Evolutionary conservation across 2,888 invertebrate species (phyloP), one percentile per base, ranked within the genome.

Genomic region (Callosobruchus maculatus): DNA sequence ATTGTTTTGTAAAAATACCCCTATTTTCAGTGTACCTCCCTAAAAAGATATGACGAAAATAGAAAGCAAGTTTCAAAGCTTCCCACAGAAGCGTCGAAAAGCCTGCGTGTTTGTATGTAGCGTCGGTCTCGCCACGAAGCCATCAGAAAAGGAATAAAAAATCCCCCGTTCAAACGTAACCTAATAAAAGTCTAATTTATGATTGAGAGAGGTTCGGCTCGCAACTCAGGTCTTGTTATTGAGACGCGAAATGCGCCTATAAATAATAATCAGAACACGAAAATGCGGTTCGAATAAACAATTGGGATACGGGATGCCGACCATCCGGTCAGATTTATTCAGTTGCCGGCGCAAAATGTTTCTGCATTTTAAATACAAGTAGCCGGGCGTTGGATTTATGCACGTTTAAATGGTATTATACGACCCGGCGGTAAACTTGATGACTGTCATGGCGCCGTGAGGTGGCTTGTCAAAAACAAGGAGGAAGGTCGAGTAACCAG

Each of bases 201-300:
- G 49, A 49, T 49, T 71, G 70, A 70, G 30, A 70, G 31, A 70
- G 30, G 70, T 13, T 49, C 49, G 49, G 49, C 49, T 49, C 21
- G 67, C 71, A 71, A 67, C 67, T 71, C 68, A 70, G 26, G 7
- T 21, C 72, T 67, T 20, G 70, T 73, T 73, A 70, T 70, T 70
- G 70, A 49, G 68, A 70, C 70, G 66, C 70, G 70, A 73, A 73
- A 70, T 49, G 68, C 20, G 68, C 31, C 69, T 68, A 73, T 73
- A 73, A 73, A 73, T 71, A 73, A 73, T 73, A 73, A 73, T 73
- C 73, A 71, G 73, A 67, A 71, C 68, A 68, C 68, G 31, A 30
- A 71, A 70, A 73, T 70, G 73, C 68, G 26, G 71, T 71, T 22
- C 73, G 68, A 73, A 73, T 73, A 73, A 73, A 73, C 71, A 73